Base-by-base conservation (phyloP, 2,888 invertebrate genomes). In the Julus scanicus region DNA sequence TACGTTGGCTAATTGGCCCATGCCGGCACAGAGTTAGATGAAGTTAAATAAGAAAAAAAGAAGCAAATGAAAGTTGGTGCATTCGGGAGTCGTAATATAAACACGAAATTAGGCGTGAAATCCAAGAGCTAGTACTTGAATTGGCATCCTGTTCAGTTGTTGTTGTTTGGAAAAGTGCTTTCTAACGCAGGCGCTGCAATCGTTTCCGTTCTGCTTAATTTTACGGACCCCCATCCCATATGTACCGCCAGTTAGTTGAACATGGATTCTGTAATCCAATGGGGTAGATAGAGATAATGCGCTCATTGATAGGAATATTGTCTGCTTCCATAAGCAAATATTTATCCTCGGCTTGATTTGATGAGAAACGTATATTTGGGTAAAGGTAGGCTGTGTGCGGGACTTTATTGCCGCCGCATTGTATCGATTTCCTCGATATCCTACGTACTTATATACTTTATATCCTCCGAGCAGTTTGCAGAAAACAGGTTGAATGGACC, bases 311-410 rank as follows among this genome's bases (percentile, higher is more conserved):
- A 71, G 71, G 71, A 20, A 71, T 71, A 71, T 20, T 71, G 71
- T 71, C 71, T 71, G 71, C 71, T 71, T 71, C 71, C 71, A 71
- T 71, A 71, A 63, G 71, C 71, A 71, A 71, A 71, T 71, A 71
- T 71, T 71, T 71, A 20, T 20, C 71, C 71, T 71, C 20, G 71
- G 71, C 71, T 71, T n/a, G 71, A 71, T 71, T 71, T 71, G 71
- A 71, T 71, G 71, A 71, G 71, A 71, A 71, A 71, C 71, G 20
- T n/a, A n/a, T 71, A 71, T 71, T 71, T 71, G 71, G n/a, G 71
- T n/a, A 8, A 71, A 71, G 71, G 71, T 71, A 20, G 71, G 63
- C 2, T 17, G 63, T 3, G n/a, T n/a, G 17, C n/a, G n/a, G 63
- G 63, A n/a, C n/a, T 63, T 63, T 63, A 71, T 20, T 20, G 71